phyloP scores from a whole-genome alignment of 2,797 vertebrate species.

The Sebastes nivosus region DNA sequence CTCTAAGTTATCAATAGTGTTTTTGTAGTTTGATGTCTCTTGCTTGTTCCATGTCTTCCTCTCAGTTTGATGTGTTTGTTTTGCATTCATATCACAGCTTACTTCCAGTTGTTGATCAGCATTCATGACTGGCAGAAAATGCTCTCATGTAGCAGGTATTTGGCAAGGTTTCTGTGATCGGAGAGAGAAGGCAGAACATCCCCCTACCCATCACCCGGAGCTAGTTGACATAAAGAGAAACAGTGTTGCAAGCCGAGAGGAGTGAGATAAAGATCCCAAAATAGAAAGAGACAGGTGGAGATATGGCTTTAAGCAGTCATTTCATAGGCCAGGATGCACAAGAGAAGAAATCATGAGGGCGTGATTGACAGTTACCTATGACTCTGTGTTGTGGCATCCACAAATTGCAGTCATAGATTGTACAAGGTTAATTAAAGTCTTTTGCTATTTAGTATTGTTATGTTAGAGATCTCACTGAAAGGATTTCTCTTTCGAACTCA shows the following conservation, averaged over 20 bases:
- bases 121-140: conserved; percentile 32
- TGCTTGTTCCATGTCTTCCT: not conserved
- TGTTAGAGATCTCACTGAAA: not conserved
- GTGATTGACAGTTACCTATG: conserved; percentile 31
- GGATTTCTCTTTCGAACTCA: not conserved
- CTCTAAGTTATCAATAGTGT: not conserved
- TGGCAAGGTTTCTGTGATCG: not conserved
- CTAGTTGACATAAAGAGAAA: not conserved
- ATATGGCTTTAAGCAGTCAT: not conserved
- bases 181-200: not conserved
- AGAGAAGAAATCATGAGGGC: conserved; percentile 13
- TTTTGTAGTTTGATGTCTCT: conserved; percentile 6
- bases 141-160: conserved; percentile 43
- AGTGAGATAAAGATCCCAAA: not conserved
- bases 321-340: not conserved
- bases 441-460: not conserved
- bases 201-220: not conserved
- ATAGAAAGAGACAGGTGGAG: not conserved
- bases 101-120: conserved; percentile 10
- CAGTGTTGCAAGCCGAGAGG: not conserved
- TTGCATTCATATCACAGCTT: not conserved
- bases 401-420: not conserved
- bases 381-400: conserved; percentile 41
- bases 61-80: conserved; percentile 4
- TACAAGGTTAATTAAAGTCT: not conserved